phyloP scores from a whole-genome alignment of 2,797 vertebrate species.

The Sebastes goodei region DNA sequence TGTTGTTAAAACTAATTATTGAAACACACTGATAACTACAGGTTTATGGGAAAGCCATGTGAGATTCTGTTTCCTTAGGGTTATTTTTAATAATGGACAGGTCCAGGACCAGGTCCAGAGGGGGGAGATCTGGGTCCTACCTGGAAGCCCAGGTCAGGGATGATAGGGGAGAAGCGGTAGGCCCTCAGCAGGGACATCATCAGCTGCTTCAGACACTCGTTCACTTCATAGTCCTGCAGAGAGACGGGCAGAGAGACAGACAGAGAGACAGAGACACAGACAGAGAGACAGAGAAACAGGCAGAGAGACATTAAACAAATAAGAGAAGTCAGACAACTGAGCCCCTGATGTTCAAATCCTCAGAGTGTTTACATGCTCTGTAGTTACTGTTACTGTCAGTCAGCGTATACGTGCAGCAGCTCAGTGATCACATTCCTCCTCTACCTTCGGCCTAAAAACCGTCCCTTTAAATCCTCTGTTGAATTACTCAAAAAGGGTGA shows the following conservation, averaged over 20 bases:
- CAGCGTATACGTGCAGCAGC: background rate
- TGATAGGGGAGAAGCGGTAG: slow-evolving; percentile 97
- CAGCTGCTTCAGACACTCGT: slow-evolving; percentile 95
- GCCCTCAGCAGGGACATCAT: slow-evolving; percentile 97
- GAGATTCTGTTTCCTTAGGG: background rate
- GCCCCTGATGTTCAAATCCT: background rate
- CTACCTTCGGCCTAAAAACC: no score
- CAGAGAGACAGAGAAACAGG: background rate
- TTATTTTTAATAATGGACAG: background rate
- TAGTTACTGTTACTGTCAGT: background rate
- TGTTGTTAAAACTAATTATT: no score
- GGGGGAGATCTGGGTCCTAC: slow-evolving; percentile 38
- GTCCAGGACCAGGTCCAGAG: background rate
- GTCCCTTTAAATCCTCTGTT: background rate
- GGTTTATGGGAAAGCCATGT: background rate
- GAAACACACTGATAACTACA: background rate
- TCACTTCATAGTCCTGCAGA: slow-evolving; percentile 92
- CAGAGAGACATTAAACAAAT: background rate
- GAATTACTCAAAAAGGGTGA: background rate
- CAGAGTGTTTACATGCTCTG: background rate
- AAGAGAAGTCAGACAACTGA: background rate
- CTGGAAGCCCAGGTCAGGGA: slow-evolving; percentile 96
- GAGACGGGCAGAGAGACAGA: background rate
- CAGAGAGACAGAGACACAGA: background rate
- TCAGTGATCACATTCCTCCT: no score